These are phyloP conservation scores for Odontamblyopus lacepedii DNA, from an alignment of 2,797 vertebrate species.

Conservation along the genomic window DNA sequence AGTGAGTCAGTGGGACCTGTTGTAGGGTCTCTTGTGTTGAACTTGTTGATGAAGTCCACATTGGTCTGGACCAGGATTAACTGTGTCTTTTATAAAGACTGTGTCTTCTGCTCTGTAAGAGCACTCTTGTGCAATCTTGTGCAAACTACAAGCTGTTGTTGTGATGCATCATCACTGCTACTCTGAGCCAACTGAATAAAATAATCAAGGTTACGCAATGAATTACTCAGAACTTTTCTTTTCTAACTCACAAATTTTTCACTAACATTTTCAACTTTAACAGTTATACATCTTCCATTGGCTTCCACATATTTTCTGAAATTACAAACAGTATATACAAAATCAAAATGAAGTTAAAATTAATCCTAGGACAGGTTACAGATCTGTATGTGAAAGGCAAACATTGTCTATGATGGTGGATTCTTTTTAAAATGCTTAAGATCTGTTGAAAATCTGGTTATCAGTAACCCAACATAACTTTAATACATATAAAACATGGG, in stretches of 20 bases:
- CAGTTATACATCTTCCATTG: too few species aligned
- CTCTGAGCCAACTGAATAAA: not conserved
- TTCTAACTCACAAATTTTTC: not conserved
- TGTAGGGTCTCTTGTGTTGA: slow-evolving; percentile 1
- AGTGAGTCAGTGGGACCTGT: slow-evolving; percentile 2
- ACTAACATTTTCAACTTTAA: too few species aligned
- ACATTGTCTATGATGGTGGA: too few species aligned
- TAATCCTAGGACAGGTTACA: not conserved
- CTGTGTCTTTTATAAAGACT: slow-evolving; percentile 33
- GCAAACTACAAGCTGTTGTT: slow-evolving; percentile 13
- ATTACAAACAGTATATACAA: too few species aligned
- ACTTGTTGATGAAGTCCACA: slow-evolving; percentile 3
- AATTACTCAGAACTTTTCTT: not conserved
- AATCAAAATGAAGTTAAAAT: too few species aligned
- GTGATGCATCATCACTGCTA: slow-evolving; percentile 28
- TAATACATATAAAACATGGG: too few species aligned
- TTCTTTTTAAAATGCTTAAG: too few species aligned
- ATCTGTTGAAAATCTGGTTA: not conserved
- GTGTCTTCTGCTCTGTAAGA: slow-evolving; percentile 8
- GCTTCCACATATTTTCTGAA: too few species aligned
- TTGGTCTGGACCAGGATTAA: not conserved
- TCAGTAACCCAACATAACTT: not conserved
- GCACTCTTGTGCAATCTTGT: slow-evolving; percentile 23
- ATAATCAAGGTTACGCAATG: not conserved
- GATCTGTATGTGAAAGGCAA: too few species aligned